phyloP scores from a whole-genome alignment of 2,888 invertebrate species.

The Scaptomyza reducta region DNA sequence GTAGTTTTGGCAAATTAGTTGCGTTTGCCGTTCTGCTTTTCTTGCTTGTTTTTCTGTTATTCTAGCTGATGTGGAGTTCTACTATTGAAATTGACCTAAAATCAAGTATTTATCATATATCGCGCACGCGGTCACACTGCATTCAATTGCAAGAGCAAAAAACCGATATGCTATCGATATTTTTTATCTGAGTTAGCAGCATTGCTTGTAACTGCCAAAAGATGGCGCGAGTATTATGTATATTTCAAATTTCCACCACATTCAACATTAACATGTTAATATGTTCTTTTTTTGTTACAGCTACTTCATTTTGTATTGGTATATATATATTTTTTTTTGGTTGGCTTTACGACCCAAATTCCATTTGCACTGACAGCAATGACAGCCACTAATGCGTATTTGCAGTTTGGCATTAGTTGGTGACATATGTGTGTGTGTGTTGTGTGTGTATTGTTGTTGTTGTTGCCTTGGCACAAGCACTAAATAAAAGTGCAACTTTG shows the following conservation, averaged over 20 bases:
- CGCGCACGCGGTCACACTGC: slow-evolving; percentile 30
- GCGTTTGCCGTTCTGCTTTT: slow-evolving; percentile 17
- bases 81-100: slow-evolving; percentile 15
- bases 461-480: slow-evolving; percentile 32
- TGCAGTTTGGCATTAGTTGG: slow-evolving; percentile 47
- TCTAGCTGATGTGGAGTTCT: slow-evolving; percentile 62
- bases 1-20: slow-evolving; percentile 22
- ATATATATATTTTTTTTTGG: not conserved
- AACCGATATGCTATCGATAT: slow-evolving; percentile 14
- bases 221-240: not conserved
- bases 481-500: slow-evolving; percentile 71
- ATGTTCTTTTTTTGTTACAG: not conserved
- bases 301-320: not conserved
- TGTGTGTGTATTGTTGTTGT: not conserved
- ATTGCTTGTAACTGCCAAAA: not conserved
- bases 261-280: not conserved
- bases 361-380: slow-evolving; percentile 19
- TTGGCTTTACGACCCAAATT: slow-evolving; percentile 13
- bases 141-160: not conserved
- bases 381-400: slow-evolving; percentile 48
- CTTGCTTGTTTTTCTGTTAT: slow-evolving; percentile 49
- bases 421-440: slow-evolving; percentile 31
- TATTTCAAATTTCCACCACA: not conserved
- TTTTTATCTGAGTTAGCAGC: slow-evolving; percentile 28
- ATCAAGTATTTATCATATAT: slow-evolving; percentile 16